Base-by-base conservation (phyloP, 30 jellyfish, hydroid and myxozoan genomes). In the Cassiopea xamachana region DNA sequence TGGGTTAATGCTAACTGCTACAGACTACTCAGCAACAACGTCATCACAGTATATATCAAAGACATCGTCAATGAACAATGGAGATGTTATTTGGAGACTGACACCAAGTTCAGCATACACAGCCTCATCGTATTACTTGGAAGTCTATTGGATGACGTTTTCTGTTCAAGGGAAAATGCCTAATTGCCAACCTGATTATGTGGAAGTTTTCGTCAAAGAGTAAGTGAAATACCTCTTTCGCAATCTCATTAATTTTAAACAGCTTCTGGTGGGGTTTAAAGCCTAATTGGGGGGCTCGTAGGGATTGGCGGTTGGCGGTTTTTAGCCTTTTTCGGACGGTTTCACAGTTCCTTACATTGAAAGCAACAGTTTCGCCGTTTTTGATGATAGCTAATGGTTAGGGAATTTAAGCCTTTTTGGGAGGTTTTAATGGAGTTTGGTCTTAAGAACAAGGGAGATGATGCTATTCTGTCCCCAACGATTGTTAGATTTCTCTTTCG, bases 81-180 rank as follows among this genome's bases (percentile, higher is more conserved):
- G 90, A 17, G 50, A 61, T 61, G 46, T 14, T 58, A 46, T 69
- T 75, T 81, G 90, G 90, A 13, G 44, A 9, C 17, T 81, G 69
- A 17, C n/a, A 13, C 90, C 90, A 45, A 27, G 62, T 14, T 60
- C 62, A 6, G 48, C 72, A 48, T 50, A 60, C 75, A 15, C 87
- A 78, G 44, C 75, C 14, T 71, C 86, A n/a, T 19, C 45, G 14
- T 81, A 81, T 39, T 81, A 60, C 79, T 14, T 81, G 78, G 90
- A 81, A 48, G 55, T 64, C n/a, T 81, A 81, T 69, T 81, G 90
- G 90, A 3, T n/a, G 2, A 81, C 82, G 4, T 81, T 81, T 45
- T 19, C 13, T 16, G 90, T 81, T 45, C 39, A 16, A 43, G 90
- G 90, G n/a, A 16, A 60, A 73, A 81, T 81, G 90, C 90, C 90